Base-by-base conservation (phyloP, 1,140 invertebrate species). In the Cylas formicarius region DNA sequence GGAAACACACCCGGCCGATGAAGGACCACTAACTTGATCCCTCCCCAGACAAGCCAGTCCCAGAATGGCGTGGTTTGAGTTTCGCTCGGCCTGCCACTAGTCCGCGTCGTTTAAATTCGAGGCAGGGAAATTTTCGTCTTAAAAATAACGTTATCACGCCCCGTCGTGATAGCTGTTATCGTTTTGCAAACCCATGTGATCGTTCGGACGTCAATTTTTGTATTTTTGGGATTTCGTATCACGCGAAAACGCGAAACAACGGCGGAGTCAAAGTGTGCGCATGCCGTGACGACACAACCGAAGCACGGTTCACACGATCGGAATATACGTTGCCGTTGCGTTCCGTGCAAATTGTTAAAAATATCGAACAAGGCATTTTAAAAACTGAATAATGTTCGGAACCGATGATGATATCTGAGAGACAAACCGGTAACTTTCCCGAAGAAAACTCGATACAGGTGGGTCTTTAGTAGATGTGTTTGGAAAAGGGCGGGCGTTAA, bases 21-120 rank as follows among this genome's bases (percentile, higher is more conserved):
- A 48, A 42, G 33, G 38, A 42, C 39, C 40, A 38, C 38, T 44
- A 44, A 43, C 22, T 26, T 26, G 32, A 39, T 51, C 48, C 54
- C 56, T 50, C 55, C 59, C 55, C 38, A 48, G 48, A 46, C 46
- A 59, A 60, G 60, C 52, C 58, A 58, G 56, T 58, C 60, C 57
- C 57, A 57, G 55, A 58, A 57, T 63, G 62, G 62, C 62, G 61
- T 63, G 62, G 62, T 63, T 56, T 63, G 56, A 40, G 55, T 50
- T 44, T 51, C 50, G 37, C 48, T 62, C 50, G 62, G 55, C 62
- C 62, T 55, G 59, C 60, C 57, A 60, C 55, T 57, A 41, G 52
- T 38, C 47, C 51, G 44, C 43, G 52, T 46, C 56, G 53, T 58
- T 60, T 54, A 52, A n/a, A n/a, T n/a, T n/a, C n/a, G n/a, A n/a